A percentile compares a stretch with the other conserved stretches of the same genome.
These are phyloP conservation scores for Gambusia yucatana DNA, from an alignment of 2,797 vertebrate genomes.

Conservation along the genomic window DNA sequence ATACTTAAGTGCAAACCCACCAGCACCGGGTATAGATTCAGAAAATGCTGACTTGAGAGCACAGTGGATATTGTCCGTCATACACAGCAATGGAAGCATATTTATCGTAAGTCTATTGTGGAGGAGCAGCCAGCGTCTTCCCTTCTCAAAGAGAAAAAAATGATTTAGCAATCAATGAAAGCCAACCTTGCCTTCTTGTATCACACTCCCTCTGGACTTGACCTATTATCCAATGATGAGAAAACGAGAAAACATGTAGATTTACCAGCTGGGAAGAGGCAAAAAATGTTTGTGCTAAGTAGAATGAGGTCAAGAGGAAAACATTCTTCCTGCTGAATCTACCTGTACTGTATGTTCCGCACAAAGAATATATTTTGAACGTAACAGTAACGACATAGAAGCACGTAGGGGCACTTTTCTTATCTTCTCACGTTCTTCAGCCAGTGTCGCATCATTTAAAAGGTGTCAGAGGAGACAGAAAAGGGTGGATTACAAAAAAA, in stretches of 20 bases:
- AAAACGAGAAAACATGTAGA: slow-evolving; percentile 43
- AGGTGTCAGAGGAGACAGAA: slow-evolving; percentile 26
- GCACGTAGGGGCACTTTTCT: slow-evolving; percentile 3
- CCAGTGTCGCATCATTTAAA: slow-evolving; percentile 35
- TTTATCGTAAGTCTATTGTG: slow-evolving; percentile 52
- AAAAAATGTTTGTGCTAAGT: slow-evolving; percentile 12
- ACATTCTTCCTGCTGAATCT: neutral
- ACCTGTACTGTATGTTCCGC: neutral
- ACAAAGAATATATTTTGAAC: slow-evolving; percentile 9
- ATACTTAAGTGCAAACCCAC: slow-evolving; percentile 21
- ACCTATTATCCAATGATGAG: slow-evolving; percentile 36
- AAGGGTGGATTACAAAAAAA: slow-evolving; percentile 37
- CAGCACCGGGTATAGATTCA: slow-evolving; percentile 10
- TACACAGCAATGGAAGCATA: slow-evolving; percentile 36
- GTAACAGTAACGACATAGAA: slow-evolving; percentile 13
- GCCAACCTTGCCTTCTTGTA: slow-evolving; percentile 67
- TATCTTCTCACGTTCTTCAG: slow-evolving; percentile 23
- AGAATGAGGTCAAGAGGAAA: slow-evolving; percentile 8
- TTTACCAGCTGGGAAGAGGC: slow-evolving; percentile 9
- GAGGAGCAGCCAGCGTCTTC: slow-evolving; percentile 51
- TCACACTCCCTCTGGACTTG: slow-evolving; percentile 56
- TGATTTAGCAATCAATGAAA: slow-evolving; percentile 74
- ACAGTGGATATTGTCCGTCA: slow-evolving; percentile 49
- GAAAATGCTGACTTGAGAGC: slow-evolving; percentile 51
- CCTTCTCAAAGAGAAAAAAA: slow-evolving; percentile 58